phyloP scores from a whole-genome alignment of 2,888 invertebrate species.

The Pollenia amentaria region DNA sequence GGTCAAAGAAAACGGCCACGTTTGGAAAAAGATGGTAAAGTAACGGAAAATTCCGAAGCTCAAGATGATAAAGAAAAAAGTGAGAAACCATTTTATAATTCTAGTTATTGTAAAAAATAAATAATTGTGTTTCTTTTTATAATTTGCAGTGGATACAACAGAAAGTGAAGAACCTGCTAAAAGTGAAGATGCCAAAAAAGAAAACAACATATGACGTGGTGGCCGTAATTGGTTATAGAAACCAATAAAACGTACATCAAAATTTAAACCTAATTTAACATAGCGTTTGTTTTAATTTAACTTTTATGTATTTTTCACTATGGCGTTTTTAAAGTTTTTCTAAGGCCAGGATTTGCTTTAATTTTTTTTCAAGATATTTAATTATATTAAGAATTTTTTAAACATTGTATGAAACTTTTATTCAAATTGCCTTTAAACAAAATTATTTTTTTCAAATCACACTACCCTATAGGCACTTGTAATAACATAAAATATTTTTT shows the following conservation, averaged over 20 bases:
- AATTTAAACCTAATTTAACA: conserved; percentile 80
- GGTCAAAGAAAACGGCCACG: conserved; percentile 90
- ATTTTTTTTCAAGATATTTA: neutral
- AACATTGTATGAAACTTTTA: neutral
- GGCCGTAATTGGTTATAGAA: conserved; percentile 83
- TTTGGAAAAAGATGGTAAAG: conserved; percentile 87
- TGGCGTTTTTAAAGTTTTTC: conserved; percentile 9
- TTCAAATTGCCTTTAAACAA: conserved; percentile 8
- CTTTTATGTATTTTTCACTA: conserved; percentile 12
- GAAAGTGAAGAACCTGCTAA: conserved; percentile 84
- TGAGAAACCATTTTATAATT: conserved; percentile 79
- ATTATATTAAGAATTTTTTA: neutral
- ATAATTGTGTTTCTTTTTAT: conserved; percentile 8
- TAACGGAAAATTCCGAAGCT: conserved; percentile 80
- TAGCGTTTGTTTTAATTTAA: conserved; percentile 70
- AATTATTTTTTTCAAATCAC: neutral
- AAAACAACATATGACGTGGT: conserved; percentile 84
- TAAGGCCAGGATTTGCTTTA: neutral
- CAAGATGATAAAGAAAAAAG: conserved; percentile 89
- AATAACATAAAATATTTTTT: neutral
- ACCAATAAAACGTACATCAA: conserved; percentile 83
- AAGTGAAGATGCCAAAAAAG: conserved; percentile 80
- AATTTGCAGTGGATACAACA: conserved; percentile 87
- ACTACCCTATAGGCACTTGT: neutral
- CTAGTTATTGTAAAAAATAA: conserved; percentile 27